Percentiles rank a stretch among this genome's conserved stretches.
Conservation (phyloP, 2,113 vertebrate species). For the pig (Sus scrofa) region T2T-Sscrofa CM000812.6:266984001-266984500, state of each 20-base stretch:
- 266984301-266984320: constrained; percentile 5
- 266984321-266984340: constrained; percentile 15
- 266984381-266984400: constrained; percentile 52
- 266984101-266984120: no score
- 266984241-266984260: constrained; percentile 22
- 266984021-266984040: no score
- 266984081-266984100: no score
- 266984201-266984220: background rate
- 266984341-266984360: background rate
- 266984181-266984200: background rate
- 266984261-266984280: constrained; percentile 49
- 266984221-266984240: background rate
- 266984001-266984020: no score
- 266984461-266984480: constrained; percentile 42
- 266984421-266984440: constrained; percentile 53
- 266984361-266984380: constrained; percentile 74
- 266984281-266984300: background rate
- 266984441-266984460: constrained; percentile 32
- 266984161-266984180: background rate
- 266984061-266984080: no score
- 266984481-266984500: constrained; percentile 14
- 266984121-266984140: background rate
- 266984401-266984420: constrained; percentile 50
- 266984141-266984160: background rate
- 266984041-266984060: no score